Conservation (phyloP, 2,888 invertebrate genomes). For the Xanthia togata region DNA sequence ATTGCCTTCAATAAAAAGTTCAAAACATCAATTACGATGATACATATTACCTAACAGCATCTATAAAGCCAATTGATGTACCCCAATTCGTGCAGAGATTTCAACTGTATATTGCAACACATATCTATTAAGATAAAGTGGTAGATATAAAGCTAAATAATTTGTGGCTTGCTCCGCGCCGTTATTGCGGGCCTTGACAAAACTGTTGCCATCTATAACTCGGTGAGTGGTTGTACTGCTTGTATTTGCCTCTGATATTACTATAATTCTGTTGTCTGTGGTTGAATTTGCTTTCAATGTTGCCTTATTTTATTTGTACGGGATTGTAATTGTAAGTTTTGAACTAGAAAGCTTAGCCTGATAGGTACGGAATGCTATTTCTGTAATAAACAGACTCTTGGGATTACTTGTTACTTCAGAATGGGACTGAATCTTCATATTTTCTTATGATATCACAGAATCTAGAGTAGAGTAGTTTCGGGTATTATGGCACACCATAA, state of each 20-base stretch:
- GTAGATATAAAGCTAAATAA: constrained; percentile 67
- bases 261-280: constrained; percentile 37
- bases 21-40: constrained; percentile 25
- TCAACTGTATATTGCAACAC: constrained; percentile 55
- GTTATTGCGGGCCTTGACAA: constrained; percentile 74
- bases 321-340: constrained; percentile 3
- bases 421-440: background rate
- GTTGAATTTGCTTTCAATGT: constrained; percentile 20
- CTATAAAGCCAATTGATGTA: constrained; percentile 48
- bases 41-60: constrained; percentile 37
- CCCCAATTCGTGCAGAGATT: constrained; percentile 52
- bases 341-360: background rate
- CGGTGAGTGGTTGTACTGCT: constrained; percentile 62
- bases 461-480: no score
- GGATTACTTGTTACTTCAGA: background rate
- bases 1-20: constrained; percentile 15
- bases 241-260: constrained; percentile 62
- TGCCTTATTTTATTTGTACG: constrained; percentile 12
- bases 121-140: constrained; percentile 70
- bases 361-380: background rate
- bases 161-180: constrained; percentile 66
- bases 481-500: no score
- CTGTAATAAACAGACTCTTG: background rate
- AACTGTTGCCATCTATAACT: constrained; percentile 71
- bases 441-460: no score